Base-by-base conservation (phyloP, 2,797 vertebrate species). In the Protonibea diacanthus region DNA sequence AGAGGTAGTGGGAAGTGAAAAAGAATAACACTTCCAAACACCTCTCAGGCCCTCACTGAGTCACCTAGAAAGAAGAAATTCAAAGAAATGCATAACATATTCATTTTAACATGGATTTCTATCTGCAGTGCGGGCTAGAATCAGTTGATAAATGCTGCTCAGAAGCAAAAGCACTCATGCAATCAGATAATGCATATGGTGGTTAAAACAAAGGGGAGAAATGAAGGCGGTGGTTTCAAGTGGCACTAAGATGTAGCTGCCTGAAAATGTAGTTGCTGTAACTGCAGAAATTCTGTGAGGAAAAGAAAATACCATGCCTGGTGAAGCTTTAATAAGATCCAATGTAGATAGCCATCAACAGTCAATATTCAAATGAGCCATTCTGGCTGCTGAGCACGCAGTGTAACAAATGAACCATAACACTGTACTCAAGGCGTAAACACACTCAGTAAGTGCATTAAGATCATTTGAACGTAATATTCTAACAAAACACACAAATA, bases 61-160 rank as follows among this genome's bases (percentile, higher is more conserved):
- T 86, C 86, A 85, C 92, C 94, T 95, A 70, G 49, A 90, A 93
- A 88, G 3, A 92, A 63, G 91, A 81, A 84, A 88, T 58, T 38
- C 33, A 38, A 33, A 33, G 29, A 33, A 33, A 33, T 1, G 29
- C 29, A 33, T 2, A 33, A 33, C n/a, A 73, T 9, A 66, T 18
- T 25, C 6, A 53, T 21, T 21, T 14, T 25, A 6, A 62, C 18
- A 63, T 14, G 8, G 27, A 27, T 23, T 27, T 65, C 6, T 74
- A 0, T 40, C 11, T 14, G 13, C 6, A 7, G 0, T 13, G 61
- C 8, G 38, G 8, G 9, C 40, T 51, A 12, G 57, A 75, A 45
- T 40, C 56, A 15, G n/a, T 15, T 44, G 40, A 65, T 72, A 38
- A 44, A 53, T 75, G 25, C 5, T 61, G 13, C 29, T 66, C 18